Evolutionary conservation across 2,888 invertebrate species (phyloP).

Genomic region (Eubasilissa splendida): DNA sequence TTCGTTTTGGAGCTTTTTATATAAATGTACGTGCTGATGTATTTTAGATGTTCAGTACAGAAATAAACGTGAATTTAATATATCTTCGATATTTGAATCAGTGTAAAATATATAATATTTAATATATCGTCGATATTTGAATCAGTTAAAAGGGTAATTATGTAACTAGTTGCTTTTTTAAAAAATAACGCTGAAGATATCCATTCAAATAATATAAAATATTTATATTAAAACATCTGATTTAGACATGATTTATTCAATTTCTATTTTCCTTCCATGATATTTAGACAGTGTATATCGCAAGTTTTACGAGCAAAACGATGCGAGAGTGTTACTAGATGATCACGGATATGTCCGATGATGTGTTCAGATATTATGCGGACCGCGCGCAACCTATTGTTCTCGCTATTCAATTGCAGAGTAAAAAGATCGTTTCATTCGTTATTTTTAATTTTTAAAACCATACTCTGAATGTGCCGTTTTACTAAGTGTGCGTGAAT

Average conservation of each 20-base stretch:
- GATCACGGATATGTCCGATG: slow-evolving; percentile 14
- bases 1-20: neutral
- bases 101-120: neutral
- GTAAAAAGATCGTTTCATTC: neutral
- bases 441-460: neutral
- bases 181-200: neutral
- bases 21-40: slow-evolving; percentile 3
- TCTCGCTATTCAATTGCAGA: neutral
- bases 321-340: slow-evolving; percentile 8
- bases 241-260: slow-evolving; percentile 5
- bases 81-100: too few relatives aligned
- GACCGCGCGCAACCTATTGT: slow-evolving; percentile 7
- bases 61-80: neutral
- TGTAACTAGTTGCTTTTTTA: neutral
- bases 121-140: too few relatives aligned
- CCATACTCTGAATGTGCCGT: neutral
- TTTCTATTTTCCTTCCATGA: slow-evolving; percentile 1
- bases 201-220: neutral
- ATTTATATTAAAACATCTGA: neutral
- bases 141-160: neutral
- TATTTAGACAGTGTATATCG: slow-evolving; percentile 13
- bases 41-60: neutral
- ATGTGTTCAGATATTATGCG: slow-evolving; percentile 10
- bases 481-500: slow-evolving; percentile 1
- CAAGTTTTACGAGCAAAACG: slow-evolving; percentile 9